A percentile compares a stretch with the other conserved stretches of the same genome.
phyloP scores from a whole-genome alignment of 2,113 vertebrate genomes.

The Mungos mungo region DNA sequence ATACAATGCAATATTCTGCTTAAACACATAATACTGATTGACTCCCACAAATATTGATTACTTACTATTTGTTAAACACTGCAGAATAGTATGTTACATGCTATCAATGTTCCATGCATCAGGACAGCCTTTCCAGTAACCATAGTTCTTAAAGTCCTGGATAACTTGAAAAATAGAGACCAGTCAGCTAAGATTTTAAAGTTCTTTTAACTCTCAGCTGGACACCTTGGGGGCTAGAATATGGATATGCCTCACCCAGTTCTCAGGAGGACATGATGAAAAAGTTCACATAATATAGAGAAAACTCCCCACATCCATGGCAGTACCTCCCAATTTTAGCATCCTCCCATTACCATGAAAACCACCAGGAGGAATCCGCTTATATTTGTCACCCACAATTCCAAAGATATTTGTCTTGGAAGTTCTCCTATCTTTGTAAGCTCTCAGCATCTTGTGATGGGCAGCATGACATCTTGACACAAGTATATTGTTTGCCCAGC shows the following conservation, averaged over 20 bases:
- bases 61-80: conserved; percentile 53
- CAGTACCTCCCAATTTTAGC: conserved; percentile 33
- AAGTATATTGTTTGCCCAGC: conserved; percentile 78
- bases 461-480: conserved; percentile 75
- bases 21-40: conserved; percentile 82
- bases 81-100: conserved; percentile 45
- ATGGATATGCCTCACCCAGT: neutral
- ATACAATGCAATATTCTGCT: conserved; percentile 83
- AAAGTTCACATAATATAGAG: conserved; percentile 32
- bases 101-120: conserved; percentile 41
- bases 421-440: conserved; percentile 63
- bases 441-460: conserved; percentile 61
- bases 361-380: conserved; percentile 25
- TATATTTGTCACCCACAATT: conserved; percentile 25
- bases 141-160: conserved; percentile 18
- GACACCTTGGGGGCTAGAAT: conserved; percentile 31
- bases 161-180: conserved; percentile 9
- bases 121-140: conserved; percentile 36
- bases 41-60: conserved; percentile 38
- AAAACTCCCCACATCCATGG: conserved; percentile 7
- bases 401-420: conserved; percentile 51
- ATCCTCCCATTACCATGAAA: conserved; percentile 6
- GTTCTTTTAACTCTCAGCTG: conserved; percentile 39
- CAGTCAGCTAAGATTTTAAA: neutral
- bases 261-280: conserved; percentile 33